phyloP scores from a whole-genome alignment of 2,113 vertebrate genomes.

The Carassius auratus region DNA sequence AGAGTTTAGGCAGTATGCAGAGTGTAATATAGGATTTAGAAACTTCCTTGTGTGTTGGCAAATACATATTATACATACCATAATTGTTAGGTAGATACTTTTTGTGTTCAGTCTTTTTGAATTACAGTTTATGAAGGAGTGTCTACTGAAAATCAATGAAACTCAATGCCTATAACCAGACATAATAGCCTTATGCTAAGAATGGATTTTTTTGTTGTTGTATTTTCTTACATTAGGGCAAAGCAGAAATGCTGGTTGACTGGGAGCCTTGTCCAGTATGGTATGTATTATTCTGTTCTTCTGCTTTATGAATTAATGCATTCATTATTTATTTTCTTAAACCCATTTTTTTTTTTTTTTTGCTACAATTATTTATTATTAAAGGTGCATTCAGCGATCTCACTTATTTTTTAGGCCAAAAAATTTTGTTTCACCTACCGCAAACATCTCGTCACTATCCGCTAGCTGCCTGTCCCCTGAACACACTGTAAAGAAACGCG shows the following conservation, averaged over 20 bases:
- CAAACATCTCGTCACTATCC: too few species aligned
- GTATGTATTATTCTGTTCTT: background rate
- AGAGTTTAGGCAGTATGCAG: background rate
- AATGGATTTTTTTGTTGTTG: background rate
- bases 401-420: too few species aligned
- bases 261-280: conserved; percentile 2
- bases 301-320: background rate
- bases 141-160: background rate
- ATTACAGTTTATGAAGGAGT: background rate
- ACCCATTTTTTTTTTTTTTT: background rate
- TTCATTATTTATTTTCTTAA: background rate
- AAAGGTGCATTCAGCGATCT: background rate
- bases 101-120: background rate
- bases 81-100: background rate
- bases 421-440: too few species aligned
- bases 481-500: too few species aligned
- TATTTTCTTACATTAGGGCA: background rate
- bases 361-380: background rate
- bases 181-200: background rate
- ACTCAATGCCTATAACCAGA: background rate
- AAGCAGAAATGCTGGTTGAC: background rate
- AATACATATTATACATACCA: background rate
- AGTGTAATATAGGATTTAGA: background rate
- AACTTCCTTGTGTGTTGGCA: background rate
- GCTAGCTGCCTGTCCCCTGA: too few species aligned